These are phyloP conservation scores for Psephotus haematonotus DNA, from an alignment of 2,113 vertebrate genomes.

Conservation along the genomic window DNA sequence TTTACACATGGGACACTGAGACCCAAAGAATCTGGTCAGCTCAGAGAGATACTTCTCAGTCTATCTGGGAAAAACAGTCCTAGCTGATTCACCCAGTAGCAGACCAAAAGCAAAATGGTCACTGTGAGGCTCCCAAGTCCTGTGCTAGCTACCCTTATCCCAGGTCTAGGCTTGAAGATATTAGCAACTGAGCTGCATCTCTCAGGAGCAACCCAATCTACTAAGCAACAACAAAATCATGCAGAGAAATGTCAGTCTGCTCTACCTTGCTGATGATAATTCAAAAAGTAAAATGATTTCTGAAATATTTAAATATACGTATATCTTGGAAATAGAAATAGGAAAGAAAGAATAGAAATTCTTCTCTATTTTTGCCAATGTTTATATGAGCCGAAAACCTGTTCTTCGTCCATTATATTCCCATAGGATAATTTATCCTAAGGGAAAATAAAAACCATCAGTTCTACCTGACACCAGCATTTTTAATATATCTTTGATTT, in stretches of 20 bases:
- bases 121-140: not conserved
- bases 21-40: not conserved
- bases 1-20: not conserved
- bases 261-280: not conserved
- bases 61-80: not conserved
- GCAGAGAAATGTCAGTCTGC: not conserved
- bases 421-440: slow-evolving; percentile 5
- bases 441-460: slow-evolving; percentile 19
- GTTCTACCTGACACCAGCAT: not conserved
- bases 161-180: not conserved
- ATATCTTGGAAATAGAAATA: not conserved
- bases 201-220: not conserved
- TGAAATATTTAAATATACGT: not conserved
- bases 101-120: not conserved
- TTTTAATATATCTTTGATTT: slow-evolving; percentile 59
- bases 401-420: slow-evolving; percentile 9
- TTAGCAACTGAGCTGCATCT: not conserved
- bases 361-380: not conserved
- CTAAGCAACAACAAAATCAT: not conserved
- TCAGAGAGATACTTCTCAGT: not conserved
- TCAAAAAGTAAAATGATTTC: not conserved
- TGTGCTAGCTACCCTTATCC: rapidly evolving
- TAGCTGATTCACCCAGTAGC: not conserved
- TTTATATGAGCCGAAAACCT: slow-evolving; percentile 25
- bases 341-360: not conserved